Conservation (phyloP, 2,888 invertebrate species). For the Thyatira batis region DNA sequence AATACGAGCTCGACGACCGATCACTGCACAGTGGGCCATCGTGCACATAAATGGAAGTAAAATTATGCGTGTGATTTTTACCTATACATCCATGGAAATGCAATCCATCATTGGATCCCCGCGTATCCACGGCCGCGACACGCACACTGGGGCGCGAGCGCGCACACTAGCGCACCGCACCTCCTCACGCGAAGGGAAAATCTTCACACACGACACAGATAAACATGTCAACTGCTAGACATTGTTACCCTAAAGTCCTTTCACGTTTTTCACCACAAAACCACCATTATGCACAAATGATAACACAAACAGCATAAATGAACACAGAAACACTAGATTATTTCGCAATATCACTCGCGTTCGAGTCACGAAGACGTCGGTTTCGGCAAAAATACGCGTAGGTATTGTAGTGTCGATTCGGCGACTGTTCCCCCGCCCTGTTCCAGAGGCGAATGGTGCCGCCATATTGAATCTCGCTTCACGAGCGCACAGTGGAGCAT, state of each 20-base stretch:
- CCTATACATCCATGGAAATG: constrained; percentile 80
- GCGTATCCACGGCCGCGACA: constrained; percentile 64
- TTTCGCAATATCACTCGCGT: constrained; percentile 78
- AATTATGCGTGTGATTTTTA: constrained; percentile 68
- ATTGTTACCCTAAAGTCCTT: constrained; percentile 80
- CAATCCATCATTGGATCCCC: constrained; percentile 80
- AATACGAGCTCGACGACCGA: constrained; percentile 30
- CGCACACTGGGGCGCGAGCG: constrained; percentile 62
- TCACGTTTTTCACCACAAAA: constrained; percentile 76
- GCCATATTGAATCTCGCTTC: constrained; percentile 77
- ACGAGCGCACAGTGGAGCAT: constrained; percentile 57
- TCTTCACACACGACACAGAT: constrained; percentile 83
- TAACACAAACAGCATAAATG: constrained; percentile 71
- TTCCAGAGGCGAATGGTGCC: constrained; percentile 78
- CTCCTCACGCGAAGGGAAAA: constrained; percentile 82
- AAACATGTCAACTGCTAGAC: constrained; percentile 83
- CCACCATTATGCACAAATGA: constrained; percentile 69
- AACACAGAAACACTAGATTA: constrained; percentile 75
- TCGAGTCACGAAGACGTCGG: constrained; percentile 74
- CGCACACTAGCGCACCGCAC: constrained; percentile 73
- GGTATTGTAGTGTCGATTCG: constrained; percentile 75
- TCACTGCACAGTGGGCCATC: constrained; percentile 42
- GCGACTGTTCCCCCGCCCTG: constrained; percentile 81
- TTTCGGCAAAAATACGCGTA: constrained; percentile 79
- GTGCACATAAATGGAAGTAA: constrained; percentile 49